phyloP scores from a whole-genome alignment of 1,140 invertebrate genomes.

The Panagrolaimus sp. region DNA sequence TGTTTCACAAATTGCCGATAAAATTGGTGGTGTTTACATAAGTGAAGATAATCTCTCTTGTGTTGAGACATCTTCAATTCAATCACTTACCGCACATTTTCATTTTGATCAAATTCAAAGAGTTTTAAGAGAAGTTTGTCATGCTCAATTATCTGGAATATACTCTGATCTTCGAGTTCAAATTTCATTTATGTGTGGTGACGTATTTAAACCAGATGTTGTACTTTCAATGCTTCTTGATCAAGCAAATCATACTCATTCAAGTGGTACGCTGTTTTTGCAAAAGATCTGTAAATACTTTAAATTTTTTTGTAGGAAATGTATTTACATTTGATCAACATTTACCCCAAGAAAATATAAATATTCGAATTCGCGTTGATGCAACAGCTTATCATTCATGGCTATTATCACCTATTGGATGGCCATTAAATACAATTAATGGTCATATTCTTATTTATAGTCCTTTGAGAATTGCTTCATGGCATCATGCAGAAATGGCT shows the following conservation, averaged over 20 bases:
- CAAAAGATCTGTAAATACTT: neutral
- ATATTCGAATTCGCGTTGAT: conserved; percentile 24
- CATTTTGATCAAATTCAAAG: conserved; percentile 27
- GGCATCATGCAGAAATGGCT: conserved; percentile 30
- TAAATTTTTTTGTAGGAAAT: conserved; percentile 18
- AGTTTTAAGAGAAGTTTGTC: conserved; percentile 27
- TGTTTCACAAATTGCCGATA: neutral
- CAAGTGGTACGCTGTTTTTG: conserved; percentile 21
- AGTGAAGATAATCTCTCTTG: neutral
- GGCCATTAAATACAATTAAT: conserved; percentile 29
- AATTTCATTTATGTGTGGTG: conserved; percentile 76
- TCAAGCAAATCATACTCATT: conserved; percentile 62
- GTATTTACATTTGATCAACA: conserved; percentile 22
- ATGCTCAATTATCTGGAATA: conserved; percentile 19
- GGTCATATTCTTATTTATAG: conserved; percentile 28
- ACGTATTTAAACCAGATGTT: conserved; percentile 82
- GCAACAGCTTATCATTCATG: conserved; percentile 27
- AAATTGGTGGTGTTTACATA: conserved; percentile 4
- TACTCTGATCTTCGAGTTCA: conserved; percentile 30
- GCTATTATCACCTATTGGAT: conserved; percentile 21
- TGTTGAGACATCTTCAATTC: neutral
- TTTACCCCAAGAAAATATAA: conserved; percentile 22
- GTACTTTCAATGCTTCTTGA: conserved; percentile 78
- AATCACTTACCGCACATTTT: conserved; percentile 2
- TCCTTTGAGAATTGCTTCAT: conserved; percentile 25